A percentile compares a stretch with the other conserved stretches of the same genome.
These are phyloP conservation scores for Rapana venosa DNA, from an alignment of 2,888 invertebrate genomes.

Conservation along the genomic window DNA sequence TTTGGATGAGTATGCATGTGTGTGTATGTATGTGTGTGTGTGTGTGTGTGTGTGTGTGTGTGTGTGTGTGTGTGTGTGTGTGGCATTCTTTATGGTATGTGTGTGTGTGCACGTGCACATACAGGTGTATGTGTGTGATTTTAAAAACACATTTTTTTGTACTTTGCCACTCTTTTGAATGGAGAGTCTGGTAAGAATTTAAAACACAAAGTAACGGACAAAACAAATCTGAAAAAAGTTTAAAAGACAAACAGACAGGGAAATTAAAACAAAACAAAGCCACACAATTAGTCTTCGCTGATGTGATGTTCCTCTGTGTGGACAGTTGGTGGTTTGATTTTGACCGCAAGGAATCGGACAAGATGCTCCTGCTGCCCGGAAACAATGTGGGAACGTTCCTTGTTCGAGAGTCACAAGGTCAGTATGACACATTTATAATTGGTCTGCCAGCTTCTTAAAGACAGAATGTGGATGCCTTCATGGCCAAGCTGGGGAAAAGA, in stretches of 20 bases:
- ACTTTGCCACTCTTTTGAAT: no score
- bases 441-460: not conserved
- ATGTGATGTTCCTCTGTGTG: not conserved
- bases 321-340: conserved; percentile 99
- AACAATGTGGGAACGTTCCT: conserved; percentile 97
- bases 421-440: not conserved
- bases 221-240: no score
- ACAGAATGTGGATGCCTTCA: no score
- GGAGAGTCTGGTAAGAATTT: no score
- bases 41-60: not conserved
- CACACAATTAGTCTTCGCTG: not conserved
- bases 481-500: no score
- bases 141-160: no score
- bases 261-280: not conserved
- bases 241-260: no score
- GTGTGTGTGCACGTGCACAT: not conserved
- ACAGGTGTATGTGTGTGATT: no score
- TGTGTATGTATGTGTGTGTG: not conserved
- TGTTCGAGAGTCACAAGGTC: conserved; percentile 93
- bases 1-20: not conserved
- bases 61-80: conserved; percentile 1
- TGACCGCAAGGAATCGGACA: conserved; percentile 97
- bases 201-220: no score
- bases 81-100: no score
- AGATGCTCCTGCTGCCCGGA: conserved; percentile 91